phyloP scores from a whole-genome alignment of 2,888 invertebrate genomes.

The Spisula solida region DNA sequence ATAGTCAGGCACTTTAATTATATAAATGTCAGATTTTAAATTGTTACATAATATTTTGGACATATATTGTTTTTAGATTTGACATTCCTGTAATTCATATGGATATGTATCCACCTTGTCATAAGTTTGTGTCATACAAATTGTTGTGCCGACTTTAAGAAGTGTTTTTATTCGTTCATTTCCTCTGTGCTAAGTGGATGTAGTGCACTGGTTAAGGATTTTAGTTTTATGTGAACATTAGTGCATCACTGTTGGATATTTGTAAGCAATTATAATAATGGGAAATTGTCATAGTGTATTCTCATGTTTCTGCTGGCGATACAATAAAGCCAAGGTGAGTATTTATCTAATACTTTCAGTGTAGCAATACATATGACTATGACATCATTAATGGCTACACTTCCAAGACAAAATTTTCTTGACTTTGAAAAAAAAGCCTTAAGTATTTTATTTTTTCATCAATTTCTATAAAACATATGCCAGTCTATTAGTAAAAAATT shows the following conservation, averaged over 20 bases:
- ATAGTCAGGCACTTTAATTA: neutral
- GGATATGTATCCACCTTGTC: constrained; percentile 5
- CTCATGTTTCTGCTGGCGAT: constrained; percentile 53
- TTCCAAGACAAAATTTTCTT: no score
- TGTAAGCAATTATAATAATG: constrained; percentile 35
- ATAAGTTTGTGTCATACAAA: neutral
- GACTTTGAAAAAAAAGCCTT: no score
- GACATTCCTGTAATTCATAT: neutral
- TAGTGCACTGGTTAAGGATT: neutral
- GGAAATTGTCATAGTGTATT: constrained; percentile 58
- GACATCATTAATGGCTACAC: no score
- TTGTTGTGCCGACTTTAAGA: neutral
- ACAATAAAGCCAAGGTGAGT: constrained; percentile 23
- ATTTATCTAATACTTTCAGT: no score
- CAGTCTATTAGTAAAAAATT: no score
- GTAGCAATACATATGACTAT: no score
- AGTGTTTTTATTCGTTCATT: constrained; percentile 2
- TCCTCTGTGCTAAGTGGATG: constrained; percentile 4
- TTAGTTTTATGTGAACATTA: neutral
- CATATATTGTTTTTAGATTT: neutral
- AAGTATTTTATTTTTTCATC: no score
- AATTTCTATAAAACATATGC: no score
- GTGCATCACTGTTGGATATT: neutral
- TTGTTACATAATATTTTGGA: neutral
- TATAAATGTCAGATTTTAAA: neutral